Conservation (phyloP, 2,113 vertebrate genomes). For the Oryzias javanicus region DNA sequence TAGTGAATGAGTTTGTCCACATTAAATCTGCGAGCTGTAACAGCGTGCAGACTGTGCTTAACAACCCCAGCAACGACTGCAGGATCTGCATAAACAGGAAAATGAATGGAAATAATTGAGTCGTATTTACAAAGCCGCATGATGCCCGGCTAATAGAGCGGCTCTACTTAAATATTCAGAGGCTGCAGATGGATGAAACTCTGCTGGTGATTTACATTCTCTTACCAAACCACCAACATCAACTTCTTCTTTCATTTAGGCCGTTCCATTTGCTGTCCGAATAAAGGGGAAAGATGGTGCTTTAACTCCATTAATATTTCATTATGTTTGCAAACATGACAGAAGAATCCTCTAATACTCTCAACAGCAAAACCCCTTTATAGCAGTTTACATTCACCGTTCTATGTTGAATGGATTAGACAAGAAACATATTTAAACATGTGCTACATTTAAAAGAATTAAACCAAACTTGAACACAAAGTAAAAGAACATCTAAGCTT, state of each 20-base stretch:
- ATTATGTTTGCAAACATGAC: no score
- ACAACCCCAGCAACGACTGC: slow-evolving; percentile 33
- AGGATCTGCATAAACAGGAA: slow-evolving; percentile 9
- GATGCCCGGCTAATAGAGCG: slow-evolving; percentile 15
- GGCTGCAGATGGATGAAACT: slow-evolving; percentile 4
- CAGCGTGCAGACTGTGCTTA: slow-evolving; percentile 18
- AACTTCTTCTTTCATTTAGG: neutral
- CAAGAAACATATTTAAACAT: no score
- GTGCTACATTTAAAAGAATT: no score
- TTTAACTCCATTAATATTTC: neutral
- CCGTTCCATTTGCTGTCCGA: neutral
- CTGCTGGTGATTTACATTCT: slow-evolving; percentile 13
- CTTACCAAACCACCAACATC: slow-evolving; percentile 7
- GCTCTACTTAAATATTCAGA: slow-evolving; percentile 25
- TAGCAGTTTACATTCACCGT: no score
- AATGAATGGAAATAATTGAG: slow-evolving; percentile 32
- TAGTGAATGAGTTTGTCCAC: slow-evolving; percentile 25
- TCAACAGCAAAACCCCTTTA: no score
- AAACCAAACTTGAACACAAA: no score
- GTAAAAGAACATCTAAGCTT: no score
- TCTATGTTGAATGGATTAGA: no score
- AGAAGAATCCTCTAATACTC: no score
- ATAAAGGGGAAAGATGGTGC: neutral
- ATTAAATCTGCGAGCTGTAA: slow-evolving; percentile 24
- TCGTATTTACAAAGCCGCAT: slow-evolving; percentile 29